Evolutionary conservation across 2,888 invertebrate species (phyloP).

Genomic region (Drosophila paramelanica): DNA sequence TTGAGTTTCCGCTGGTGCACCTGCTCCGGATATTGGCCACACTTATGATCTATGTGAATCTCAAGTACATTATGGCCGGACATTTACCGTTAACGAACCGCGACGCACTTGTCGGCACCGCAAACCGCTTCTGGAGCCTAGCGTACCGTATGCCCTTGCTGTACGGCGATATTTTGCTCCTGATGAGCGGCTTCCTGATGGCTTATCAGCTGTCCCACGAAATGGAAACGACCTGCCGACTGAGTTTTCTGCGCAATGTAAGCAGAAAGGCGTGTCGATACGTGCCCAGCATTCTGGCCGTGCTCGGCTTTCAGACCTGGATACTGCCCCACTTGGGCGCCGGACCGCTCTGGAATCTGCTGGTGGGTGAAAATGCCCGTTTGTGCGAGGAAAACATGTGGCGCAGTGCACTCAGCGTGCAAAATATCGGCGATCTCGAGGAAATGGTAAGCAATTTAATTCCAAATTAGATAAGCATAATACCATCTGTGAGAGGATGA

Average conservation of each 20-base stretch:
- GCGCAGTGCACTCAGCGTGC: constrained; percentile 89
- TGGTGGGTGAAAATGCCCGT: constrained; percentile 88
- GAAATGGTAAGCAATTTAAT: constrained; percentile 87
- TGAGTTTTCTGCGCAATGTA: constrained; percentile 87
- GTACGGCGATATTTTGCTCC: constrained; percentile 89
- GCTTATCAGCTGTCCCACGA: constrained; percentile 88
- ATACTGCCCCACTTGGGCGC: constrained; percentile 88
- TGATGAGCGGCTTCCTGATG: constrained; percentile 88
- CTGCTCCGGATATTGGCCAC: constrained; percentile 89
- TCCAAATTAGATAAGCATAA: too few species aligned
- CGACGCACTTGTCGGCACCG: constrained; percentile 84
- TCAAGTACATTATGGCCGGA: constrained; percentile 88
- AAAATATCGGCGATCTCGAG: constrained; percentile 89
- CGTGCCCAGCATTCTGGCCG: constrained; percentile 88
- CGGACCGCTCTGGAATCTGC: constrained; percentile 89
- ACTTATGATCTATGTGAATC: constrained; percentile 87
- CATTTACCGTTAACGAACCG: constrained; percentile 89
- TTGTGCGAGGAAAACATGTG: constrained; percentile 89
- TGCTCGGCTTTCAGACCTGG: constrained; percentile 89
- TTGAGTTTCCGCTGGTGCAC: constrained; percentile 89
- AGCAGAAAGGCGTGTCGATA: constrained; percentile 88
- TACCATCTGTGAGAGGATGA: too few species aligned
- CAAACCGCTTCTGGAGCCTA: constrained; percentile 86
- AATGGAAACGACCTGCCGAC: constrained; percentile 86
- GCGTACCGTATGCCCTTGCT: constrained; percentile 88